phyloP scores from a whole-genome alignment of 2,888 invertebrate genomes.

The Polyommatus iphigenia region DNA sequence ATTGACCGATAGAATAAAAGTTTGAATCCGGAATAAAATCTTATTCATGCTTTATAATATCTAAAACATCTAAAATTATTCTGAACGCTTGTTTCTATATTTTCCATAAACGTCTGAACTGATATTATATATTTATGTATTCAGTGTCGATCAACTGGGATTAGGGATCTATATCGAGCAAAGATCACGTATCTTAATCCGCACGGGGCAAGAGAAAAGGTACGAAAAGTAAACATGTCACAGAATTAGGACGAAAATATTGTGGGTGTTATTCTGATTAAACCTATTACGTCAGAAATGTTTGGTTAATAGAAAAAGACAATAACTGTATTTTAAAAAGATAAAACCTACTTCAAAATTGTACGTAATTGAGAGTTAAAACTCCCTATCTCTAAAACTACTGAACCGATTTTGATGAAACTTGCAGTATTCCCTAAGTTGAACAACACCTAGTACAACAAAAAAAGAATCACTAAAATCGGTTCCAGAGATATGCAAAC shows the following conservation, averaged over 20 bases:
- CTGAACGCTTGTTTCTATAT: background rate
- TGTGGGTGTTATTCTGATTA: background rate
- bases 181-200: constrained; percentile 4
- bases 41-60: background rate
- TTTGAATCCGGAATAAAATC: too few relatives aligned
- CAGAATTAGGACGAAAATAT: background rate
- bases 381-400: too few relatives aligned
- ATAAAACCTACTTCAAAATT: too few relatives aligned
- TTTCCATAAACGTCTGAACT: background rate
- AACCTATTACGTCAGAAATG: background rate
- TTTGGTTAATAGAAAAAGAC: too few relatives aligned
- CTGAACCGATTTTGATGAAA: too few relatives aligned
- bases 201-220: background rate
- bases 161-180: constrained; percentile 13
- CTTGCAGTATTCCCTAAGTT: too few relatives aligned
- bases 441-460: too few relatives aligned
- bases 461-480: too few relatives aligned
- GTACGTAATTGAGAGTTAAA: too few relatives aligned
- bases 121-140: background rate
- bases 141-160: background rate
- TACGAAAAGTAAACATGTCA: background rate
- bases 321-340: too few relatives aligned
- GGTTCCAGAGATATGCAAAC: too few relatives aligned
- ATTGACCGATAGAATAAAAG: too few relatives aligned
- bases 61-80: background rate